Evolutionary conservation across 2,113 vertebrate species (phyloP), one percentile per base, ranked within the genome.

Genomic region (Leuciscus idus): DNA sequence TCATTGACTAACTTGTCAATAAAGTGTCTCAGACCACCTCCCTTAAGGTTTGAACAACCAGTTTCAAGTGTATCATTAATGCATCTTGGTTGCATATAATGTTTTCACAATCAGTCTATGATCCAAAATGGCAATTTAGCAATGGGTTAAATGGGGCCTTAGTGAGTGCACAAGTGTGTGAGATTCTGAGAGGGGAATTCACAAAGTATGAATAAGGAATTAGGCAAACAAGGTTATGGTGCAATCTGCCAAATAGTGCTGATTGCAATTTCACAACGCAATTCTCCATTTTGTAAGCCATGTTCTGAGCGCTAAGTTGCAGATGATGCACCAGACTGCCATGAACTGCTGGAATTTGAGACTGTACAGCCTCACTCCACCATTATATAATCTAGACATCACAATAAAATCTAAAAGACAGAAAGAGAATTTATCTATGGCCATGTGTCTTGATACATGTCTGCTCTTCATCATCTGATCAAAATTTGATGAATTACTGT

Each of bases 121-220:
- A 66, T 80, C 33, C 30, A 72, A 72, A 85, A 68, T 4, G 12
- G 57, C 77, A 76, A 79, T 85, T 79, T 78, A 81, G 39, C 76
- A 70, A 70, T 72, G 50, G n/a, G 76, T 17, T 55, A 77, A 77
- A 77, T 77, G 2, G 17, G 43, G 28, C 50, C 28, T 52, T 33
- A 33, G 75, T 55, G 28, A 50, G 48, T 77, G 17, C 17, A 12
- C 50, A 77, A 55, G 46, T 77, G 75, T 23, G 48, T 55, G n/a
- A 77, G 75, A 77, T 48, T 26, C 72, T 75, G 43, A 75, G 73
- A 75, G 3, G 43, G 23, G n/a, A 75, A 28, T 28, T 75, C 43
- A 28, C 73, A 75, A 26, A 17, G 73, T 48, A 75, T 75, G 73
- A 75, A 75, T 75, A 75, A 75, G 73, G 72, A 75, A 75, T 75